Percentiles rank a stretch among this genome's conserved stretches.
Conservation (phyloP, 2,797 vertebrate species). For the Ctenopoma kingsleyae region DNA sequence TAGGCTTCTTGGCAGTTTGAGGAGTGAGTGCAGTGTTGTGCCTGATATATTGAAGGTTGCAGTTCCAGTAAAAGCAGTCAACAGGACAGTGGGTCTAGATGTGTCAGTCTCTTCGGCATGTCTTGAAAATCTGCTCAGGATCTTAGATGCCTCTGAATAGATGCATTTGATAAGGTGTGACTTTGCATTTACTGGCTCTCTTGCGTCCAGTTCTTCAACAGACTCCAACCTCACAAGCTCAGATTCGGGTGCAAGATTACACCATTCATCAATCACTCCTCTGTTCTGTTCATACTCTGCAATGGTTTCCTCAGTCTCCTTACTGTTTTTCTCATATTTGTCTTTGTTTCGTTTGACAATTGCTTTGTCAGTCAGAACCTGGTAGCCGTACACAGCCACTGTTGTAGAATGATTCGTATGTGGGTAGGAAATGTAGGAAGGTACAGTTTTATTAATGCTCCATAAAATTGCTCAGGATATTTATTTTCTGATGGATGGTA, state of each 20-base stretch:
- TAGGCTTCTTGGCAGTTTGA: neutral
- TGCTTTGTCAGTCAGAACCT: neutral
- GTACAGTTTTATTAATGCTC: constrained; percentile 35
- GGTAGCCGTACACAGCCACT: neutral
- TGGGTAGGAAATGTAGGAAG: neutral
- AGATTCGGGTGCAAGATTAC: too few relatives aligned
- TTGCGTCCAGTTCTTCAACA: neutral
- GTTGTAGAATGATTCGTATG: neutral
- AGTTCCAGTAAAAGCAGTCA: too few relatives aligned
- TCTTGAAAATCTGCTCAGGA: too few relatives aligned
- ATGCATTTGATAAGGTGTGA: too few relatives aligned
- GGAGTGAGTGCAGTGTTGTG: neutral
- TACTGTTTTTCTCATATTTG: too few relatives aligned
- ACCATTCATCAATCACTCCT: too few relatives aligned
- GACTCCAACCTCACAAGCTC: neutral
- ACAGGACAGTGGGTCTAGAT: too few relatives aligned
- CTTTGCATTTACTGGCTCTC: too few relatives aligned
- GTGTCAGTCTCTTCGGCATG: too few relatives aligned
- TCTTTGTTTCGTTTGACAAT: neutral
- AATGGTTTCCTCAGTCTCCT: too few relatives aligned
- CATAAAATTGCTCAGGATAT: constrained; percentile 19
- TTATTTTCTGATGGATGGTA: constrained; percentile 33
- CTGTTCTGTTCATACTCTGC: too few relatives aligned
- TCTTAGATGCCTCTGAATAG: too few relatives aligned
- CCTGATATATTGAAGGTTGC: neutral